Evolutionary conservation across 2,888 invertebrate genomes (phyloP), one percentile per base, ranked within the genome.

Genomic region (Ochropleura leucogaster): DNA sequence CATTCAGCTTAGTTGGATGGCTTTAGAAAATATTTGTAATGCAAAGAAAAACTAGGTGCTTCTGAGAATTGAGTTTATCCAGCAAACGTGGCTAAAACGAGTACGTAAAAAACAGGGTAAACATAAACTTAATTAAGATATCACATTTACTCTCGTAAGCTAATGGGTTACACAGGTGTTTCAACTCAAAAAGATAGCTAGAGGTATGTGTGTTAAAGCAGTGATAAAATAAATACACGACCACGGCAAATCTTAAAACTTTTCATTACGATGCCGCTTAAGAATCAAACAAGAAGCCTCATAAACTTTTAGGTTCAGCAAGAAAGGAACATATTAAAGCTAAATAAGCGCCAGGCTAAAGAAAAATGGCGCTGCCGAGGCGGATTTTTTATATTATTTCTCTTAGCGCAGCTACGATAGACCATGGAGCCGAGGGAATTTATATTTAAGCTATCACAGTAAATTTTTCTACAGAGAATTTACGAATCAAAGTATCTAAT

Each of bases 341-440:
- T 88, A 89, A 90, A 89, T 90, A 89, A 90, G 85, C 80, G 76
- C 81, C 74, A 78, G 83, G 79, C 85, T 71, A 82, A 85, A 89
- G 88, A 88, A 89, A 89, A 89, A 90, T 89, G 81, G 87, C 73
- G 83, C 85, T 77, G 84, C 49, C 69, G 72, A 69, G 84, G 74
- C 71, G 72, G 71, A 68, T 85, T 85, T 84, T 85, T 84, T 85
- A 70, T 79, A 84, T 82, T 85, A 83, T 84, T 87, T 85, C 79
- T 77, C 73, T 78, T 73, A 57, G 72, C 79, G 79, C 67, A 74
- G 78, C 79, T 67, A 74, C 82, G 68, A 74, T 78, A 82, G 83
- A 84, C 81, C 75, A 85, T 80, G 79, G 79, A 79, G 66, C 80
- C 76, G 51, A 44, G 77, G 57, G 64, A 87, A 86, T 88, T 87